Conservation (phyloP, 1,140 invertebrate genomes). For the Tetramorium alpestre region DNA sequence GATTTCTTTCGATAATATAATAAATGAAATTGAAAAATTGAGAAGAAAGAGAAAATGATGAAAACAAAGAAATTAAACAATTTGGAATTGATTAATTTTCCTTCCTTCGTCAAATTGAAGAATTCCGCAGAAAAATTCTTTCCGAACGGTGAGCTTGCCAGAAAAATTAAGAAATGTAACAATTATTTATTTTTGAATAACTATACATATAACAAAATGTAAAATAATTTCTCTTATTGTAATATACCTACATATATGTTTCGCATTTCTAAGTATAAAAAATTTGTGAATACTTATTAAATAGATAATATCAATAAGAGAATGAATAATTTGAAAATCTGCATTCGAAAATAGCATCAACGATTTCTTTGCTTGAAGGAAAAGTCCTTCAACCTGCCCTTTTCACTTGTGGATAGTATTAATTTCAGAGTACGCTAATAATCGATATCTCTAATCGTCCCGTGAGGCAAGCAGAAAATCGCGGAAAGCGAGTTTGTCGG, state of each 20-base stretch:
- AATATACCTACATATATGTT: neutral
- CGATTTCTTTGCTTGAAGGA: neutral
- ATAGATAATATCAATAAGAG: neutral
- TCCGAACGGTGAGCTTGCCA: neutral
- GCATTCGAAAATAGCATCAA: neutral
- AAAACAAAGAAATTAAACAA: neutral
- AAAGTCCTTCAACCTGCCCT: neutral
- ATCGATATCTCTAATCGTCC: neutral
- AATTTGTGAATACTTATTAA: neutral
- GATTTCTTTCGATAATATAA: neutral
- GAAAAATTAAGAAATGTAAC: neutral
- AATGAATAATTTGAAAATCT: neutral
- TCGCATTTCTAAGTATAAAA: neutral
- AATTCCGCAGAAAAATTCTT: neutral
- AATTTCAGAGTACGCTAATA: conserved; percentile 3
- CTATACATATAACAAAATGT: neutral
- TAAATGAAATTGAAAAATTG: neutral
- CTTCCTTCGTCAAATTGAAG: neutral
- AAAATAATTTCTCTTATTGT: neutral
- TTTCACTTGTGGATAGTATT: neutral
- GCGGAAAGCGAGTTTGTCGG: neutral
- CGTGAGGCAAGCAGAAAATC: conserved; percentile 4
- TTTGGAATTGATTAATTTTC: neutral
- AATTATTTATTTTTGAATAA: neutral
- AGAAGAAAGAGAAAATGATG: neutral